phyloP scores from a whole-genome alignment of 1,140 invertebrate species.

The Theocolax elegans region DNA sequence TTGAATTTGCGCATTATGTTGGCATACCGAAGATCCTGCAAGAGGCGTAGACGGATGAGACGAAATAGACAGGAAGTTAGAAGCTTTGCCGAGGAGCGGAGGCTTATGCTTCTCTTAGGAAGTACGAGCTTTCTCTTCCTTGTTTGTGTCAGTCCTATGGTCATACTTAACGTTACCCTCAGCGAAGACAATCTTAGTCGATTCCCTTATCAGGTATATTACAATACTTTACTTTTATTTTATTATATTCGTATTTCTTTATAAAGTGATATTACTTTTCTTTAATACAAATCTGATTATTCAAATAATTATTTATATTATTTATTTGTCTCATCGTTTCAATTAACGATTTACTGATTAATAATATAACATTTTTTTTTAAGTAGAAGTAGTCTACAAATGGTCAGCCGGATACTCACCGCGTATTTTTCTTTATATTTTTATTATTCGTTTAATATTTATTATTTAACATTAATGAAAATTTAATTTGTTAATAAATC shows the following conservation, averaged over 20 bases:
- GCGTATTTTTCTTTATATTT: too few relatives aligned
- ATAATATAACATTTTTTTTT: too few relatives aligned
- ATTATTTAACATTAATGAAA: too few relatives aligned
- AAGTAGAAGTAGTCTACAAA: too few relatives aligned
- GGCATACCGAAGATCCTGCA: conserved; percentile 75
- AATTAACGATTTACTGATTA: too few relatives aligned
- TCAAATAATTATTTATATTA: too few relatives aligned
- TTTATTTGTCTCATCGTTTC: too few relatives aligned
- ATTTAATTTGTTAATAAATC: too few relatives aligned
- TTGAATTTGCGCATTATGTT: conserved; percentile 79
- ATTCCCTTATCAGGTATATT: conserved; percentile 74
- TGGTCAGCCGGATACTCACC: too few relatives aligned
- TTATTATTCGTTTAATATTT: too few relatives aligned
- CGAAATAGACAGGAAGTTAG: conserved; percentile 71
- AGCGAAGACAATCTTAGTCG: conserved; percentile 72
- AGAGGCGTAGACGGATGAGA: conserved; percentile 74
- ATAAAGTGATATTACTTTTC: too few relatives aligned
- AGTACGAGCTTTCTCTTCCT: conserved; percentile 80
- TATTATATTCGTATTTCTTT: not conserved
- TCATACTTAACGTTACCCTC: conserved; percentile 77
- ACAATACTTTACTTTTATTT: conserved; percentile 14
- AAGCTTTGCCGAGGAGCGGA: conserved; percentile 78
- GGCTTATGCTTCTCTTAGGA: conserved; percentile 76
- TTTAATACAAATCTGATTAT: too few relatives aligned
- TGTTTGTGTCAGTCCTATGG: conserved; percentile 81